These are phyloP conservation scores for Drosophila cardini DNA, from an alignment of 1,140 invertebrate genomes.

Conservation along the genomic window DNA sequence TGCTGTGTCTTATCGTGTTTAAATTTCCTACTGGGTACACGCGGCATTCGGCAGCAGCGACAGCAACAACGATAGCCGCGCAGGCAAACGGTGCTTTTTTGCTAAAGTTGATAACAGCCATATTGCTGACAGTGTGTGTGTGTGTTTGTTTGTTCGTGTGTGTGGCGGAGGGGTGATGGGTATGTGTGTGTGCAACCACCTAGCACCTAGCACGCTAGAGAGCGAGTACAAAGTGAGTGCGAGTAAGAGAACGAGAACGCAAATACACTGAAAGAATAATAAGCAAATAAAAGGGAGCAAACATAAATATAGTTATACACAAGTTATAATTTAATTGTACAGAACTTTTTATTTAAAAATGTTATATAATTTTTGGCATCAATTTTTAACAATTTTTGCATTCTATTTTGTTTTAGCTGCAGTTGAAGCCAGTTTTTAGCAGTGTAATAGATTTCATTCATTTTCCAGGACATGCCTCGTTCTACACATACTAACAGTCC, in stretches of 20 bases:
- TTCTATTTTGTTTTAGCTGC: background rate
- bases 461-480: slow-evolving; percentile 59
- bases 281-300: background rate
- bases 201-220: slow-evolving; percentile 37
- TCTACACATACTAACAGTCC: slow-evolving; percentile 16
- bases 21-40: slow-evolving; percentile 18
- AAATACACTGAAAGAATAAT: slow-evolving; percentile 41
- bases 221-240: slow-evolving; percentile 32
- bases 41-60: slow-evolving; percentile 14
- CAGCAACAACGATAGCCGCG: slow-evolving; percentile 10
- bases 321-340: background rate
- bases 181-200: slow-evolving; percentile 49
- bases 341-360: background rate
- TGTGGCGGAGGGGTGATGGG: background rate
- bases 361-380: no score
- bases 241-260: slow-evolving; percentile 31
- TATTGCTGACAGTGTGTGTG: slow-evolving; percentile 53
- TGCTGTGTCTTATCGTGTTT: slow-evolving; percentile 2
- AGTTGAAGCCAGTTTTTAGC: slow-evolving; percentile 9
- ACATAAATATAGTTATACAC: background rate
- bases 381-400: background rate
- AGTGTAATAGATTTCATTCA: slow-evolving; percentile 54
- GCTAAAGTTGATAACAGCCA: slow-evolving; percentile 80
- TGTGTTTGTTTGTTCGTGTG: slow-evolving; percentile 22
- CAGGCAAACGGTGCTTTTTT: slow-evolving; percentile 63